Conservation (phyloP, 2,113 vertebrate species). For the Chinchilla lanigera region DNA sequence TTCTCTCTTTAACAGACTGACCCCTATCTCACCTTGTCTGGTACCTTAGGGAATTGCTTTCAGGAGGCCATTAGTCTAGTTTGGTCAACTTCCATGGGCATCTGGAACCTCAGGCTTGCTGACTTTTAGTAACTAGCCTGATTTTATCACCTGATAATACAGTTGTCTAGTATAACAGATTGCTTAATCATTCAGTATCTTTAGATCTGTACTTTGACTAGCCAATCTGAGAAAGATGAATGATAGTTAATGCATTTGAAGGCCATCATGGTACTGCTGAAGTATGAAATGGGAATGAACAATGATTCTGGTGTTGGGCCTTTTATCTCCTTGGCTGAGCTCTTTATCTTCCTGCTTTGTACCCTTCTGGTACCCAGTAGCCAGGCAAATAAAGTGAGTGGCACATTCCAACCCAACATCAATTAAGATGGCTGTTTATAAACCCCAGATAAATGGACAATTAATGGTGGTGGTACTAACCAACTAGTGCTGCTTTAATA, state of each 20-base stretch:
- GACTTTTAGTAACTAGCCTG: constrained; percentile 59
- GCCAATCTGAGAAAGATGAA: constrained; percentile 16
- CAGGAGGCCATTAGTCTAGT: background rate
- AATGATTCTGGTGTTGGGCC: constrained; percentile 38
- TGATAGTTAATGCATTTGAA: constrained; percentile 26
- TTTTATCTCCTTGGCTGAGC: constrained; percentile 30
- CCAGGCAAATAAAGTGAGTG: constrained; percentile 63
- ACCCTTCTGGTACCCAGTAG: constrained; percentile 43
- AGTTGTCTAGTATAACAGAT: background rate
- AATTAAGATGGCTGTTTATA: constrained; percentile 73
- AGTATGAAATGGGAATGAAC: constrained; percentile 47
- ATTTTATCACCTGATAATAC: background rate
- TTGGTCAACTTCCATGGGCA: background rate
- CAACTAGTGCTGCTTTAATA: constrained; percentile 79
- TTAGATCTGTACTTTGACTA: constrained; percentile 15
- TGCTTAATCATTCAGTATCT: constrained; percentile 22
- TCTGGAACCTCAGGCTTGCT: background rate
- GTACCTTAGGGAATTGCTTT: constrained; percentile 6
- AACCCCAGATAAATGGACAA: constrained; percentile 64
- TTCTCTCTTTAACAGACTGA: background rate
- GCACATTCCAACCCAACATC: constrained; percentile 72
- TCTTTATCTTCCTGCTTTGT: background rate
- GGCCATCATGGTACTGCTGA: background rate
- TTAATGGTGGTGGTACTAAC: constrained; percentile 69
- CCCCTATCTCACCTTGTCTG: background rate